These are phyloP conservation scores for Hypsibius dujardini DNA, from an alignment of 1,140 invertebrate genomes.

Conservation along the genomic window DNA sequence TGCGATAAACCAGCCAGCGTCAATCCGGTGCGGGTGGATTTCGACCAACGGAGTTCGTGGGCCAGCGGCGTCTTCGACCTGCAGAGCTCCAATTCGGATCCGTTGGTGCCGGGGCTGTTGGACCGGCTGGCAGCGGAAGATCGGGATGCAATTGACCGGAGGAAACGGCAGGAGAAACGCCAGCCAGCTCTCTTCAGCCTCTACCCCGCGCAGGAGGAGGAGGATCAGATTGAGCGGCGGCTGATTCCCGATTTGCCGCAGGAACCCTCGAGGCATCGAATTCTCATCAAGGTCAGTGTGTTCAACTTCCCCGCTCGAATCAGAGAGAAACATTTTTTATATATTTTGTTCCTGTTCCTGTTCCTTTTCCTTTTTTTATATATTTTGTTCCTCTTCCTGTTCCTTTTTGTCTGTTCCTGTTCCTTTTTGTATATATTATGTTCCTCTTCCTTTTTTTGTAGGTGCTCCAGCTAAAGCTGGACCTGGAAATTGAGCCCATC, in stretches of 20 bases:
- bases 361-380: no score
- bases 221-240: constrained; percentile 50
- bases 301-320: no score
- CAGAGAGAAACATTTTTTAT: no score
- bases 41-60: constrained; percentile 67
- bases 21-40: not conserved
- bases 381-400: no score
- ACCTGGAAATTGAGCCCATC: constrained; percentile 77
- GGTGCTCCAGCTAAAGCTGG: constrained; percentile 40
- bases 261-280: constrained; percentile 62
- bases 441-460: no score
- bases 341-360: no score
- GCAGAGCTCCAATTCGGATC: constrained; percentile 44
- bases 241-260: constrained; percentile 50
- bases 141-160: not conserved
- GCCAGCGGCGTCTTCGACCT: constrained; percentile 58
- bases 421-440: no score
- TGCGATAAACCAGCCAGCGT: no score
- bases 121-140: not conserved
- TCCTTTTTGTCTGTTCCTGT: no score
- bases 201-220: constrained; percentile 51
- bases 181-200: constrained; percentile 54
- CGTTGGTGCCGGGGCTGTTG: not conserved
- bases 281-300: no score
- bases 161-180: constrained; percentile 28